These are phyloP conservation scores for Reinhardtius hippoglossoides DNA, from an alignment of 2,113 vertebrate species.

Conservation along the genomic window DNA sequence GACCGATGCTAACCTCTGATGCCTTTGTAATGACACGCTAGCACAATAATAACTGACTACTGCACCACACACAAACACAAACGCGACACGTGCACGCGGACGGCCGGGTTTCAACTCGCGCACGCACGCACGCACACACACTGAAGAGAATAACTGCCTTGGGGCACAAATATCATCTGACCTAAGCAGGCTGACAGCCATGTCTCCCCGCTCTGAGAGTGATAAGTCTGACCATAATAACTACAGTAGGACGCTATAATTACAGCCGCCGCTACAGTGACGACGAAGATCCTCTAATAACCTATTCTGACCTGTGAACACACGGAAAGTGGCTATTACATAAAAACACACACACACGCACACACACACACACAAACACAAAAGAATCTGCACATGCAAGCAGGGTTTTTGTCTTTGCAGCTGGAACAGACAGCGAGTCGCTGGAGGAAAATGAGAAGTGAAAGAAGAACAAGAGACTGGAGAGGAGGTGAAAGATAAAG, in stretches of 20 bases:
- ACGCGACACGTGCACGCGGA: slow-evolving; percentile 42
- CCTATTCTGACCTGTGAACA: slow-evolving; percentile 59
- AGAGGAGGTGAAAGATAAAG: slow-evolving; percentile 33
- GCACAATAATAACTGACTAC: slow-evolving; percentile 77
- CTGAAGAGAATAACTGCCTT: slow-evolving; percentile 63
- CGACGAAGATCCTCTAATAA: slow-evolving; percentile 74
- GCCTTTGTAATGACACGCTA: slow-evolving; percentile 77
- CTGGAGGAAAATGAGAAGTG: slow-evolving; percentile 54
- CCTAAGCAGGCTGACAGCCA: slow-evolving; percentile 74
- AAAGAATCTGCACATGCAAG: slow-evolving; percentile 52
- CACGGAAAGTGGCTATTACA: slow-evolving; percentile 59
- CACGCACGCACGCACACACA: slow-evolving; percentile 41
- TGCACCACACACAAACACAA: slow-evolving; percentile 57
- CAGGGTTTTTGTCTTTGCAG: slow-evolving; percentile 26
- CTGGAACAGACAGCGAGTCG: slow-evolving; percentile 4
- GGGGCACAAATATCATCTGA: slow-evolving; percentile 79
- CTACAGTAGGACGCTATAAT: slow-evolving; percentile 71
- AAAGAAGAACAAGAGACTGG: slow-evolving; percentile 62
- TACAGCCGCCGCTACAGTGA: slow-evolving; percentile 64
- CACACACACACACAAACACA: slow-evolving; percentile 32
- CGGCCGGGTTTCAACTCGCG: slow-evolving; percentile 35
- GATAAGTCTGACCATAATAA: slow-evolving; percentile 79
- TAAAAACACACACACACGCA: slow-evolving; percentile 18
- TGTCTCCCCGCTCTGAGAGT: slow-evolving; percentile 63
- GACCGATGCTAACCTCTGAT: slow-evolving; percentile 65